Percentiles rank a stretch among this genome's conserved stretches.
phyloP scores from a whole-genome alignment of 2,113 vertebrate genomes.

The Amphiprion percula region DNA sequence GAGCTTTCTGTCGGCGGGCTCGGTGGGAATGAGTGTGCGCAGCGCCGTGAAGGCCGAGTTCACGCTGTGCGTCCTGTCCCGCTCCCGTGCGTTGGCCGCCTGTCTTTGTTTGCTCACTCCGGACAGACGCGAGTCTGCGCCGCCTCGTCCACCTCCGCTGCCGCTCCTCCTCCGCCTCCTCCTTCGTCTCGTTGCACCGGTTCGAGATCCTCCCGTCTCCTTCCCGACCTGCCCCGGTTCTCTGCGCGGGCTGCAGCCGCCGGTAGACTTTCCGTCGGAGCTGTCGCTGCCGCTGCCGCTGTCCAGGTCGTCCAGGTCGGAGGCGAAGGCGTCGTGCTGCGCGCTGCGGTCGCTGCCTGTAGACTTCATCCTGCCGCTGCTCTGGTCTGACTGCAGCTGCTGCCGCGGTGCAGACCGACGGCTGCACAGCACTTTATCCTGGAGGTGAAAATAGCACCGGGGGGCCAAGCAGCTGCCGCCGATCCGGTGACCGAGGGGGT shows the following conservation, averaged over 20 bases:
- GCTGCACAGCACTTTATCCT: conserved; percentile 79
- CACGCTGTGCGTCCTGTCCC: conserved; percentile 91
- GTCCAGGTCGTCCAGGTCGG: conserved; percentile 83
- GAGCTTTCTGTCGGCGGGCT: conserved; percentile 89
- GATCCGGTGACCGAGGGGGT: conserved; percentile 84
- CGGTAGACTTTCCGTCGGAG: conserved; percentile 80
- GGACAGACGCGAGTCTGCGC: conserved; percentile 51
- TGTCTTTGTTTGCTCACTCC: conserved; percentile 86
- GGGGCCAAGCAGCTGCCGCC: conserved; percentile 82
- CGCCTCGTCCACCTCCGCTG: not conserved
- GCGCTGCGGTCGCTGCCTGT: conserved; percentile 63
- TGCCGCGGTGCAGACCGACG: conserved; percentile 50
- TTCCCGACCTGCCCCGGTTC: conserved; percentile 7
- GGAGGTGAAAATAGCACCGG: conserved; percentile 85
- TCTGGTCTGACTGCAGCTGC: conserved; percentile 47
- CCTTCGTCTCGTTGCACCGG: not conserved
- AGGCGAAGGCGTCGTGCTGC: conserved; percentile 75
- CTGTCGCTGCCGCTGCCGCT: conserved; percentile 82
- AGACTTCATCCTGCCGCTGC: conserved; percentile 83
- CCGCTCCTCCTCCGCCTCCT: conserved; percentile 28
- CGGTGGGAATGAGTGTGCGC: conserved; percentile 91
- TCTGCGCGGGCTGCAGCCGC: conserved; percentile 68
- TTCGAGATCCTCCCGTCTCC: not conserved
- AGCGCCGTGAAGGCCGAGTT: conserved; percentile 91
- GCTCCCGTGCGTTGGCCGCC: conserved; percentile 92